Evolutionary conservation across 2,888 invertebrate genomes (phyloP).

Genomic region (Diarsia rubi): DNA sequence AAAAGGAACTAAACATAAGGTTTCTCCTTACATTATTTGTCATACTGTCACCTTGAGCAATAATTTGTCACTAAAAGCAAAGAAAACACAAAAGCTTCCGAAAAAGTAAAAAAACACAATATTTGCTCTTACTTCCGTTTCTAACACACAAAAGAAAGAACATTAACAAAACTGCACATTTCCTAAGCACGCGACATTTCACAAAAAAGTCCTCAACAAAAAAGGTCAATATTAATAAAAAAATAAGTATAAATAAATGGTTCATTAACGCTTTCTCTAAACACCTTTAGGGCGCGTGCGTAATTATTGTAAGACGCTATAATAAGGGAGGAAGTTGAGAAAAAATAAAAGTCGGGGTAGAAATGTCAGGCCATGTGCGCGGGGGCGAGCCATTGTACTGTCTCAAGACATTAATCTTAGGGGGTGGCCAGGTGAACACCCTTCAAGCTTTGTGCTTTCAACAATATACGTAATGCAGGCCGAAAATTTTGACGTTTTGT

Average conservation of each 20-base stretch:
- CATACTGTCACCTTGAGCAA: not conserved
- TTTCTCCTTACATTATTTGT: not conserved
- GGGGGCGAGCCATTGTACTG: slow-evolving; percentile 83
- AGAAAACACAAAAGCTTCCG: not conserved
- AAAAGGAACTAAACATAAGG: not conserved
- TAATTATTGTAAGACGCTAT: slow-evolving; percentile 80
- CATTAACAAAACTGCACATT: slow-evolving; percentile 56
- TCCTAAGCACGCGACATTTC: slow-evolving; percentile 52
- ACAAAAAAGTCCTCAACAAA: slow-evolving; percentile 54
- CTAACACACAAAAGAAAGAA: slow-evolving; percentile 29
- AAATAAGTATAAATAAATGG: slow-evolving; percentile 72
- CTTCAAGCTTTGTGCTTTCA: slow-evolving; percentile 72
- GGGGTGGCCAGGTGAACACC: slow-evolving; percentile 86
- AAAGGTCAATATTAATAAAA: slow-evolving; percentile 61
- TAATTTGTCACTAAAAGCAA: slow-evolving; percentile 4
- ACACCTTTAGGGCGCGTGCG: slow-evolving; percentile 89
- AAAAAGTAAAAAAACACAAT: not conserved
- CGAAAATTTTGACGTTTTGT: slow-evolving; percentile 58
- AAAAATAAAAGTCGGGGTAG: slow-evolving; percentile 80
- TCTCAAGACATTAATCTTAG: slow-evolving; percentile 87
- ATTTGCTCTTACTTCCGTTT: slow-evolving; percentile 31
- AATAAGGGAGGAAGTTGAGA: slow-evolving; percentile 85
- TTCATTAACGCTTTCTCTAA: slow-evolving; percentile 87
- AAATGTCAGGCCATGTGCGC: slow-evolving; percentile 87
- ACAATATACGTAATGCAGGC: slow-evolving; percentile 57